Conservation (phyloP, 2,797 vertebrate species). For the Poeciliopsis presidionis region DNA sequence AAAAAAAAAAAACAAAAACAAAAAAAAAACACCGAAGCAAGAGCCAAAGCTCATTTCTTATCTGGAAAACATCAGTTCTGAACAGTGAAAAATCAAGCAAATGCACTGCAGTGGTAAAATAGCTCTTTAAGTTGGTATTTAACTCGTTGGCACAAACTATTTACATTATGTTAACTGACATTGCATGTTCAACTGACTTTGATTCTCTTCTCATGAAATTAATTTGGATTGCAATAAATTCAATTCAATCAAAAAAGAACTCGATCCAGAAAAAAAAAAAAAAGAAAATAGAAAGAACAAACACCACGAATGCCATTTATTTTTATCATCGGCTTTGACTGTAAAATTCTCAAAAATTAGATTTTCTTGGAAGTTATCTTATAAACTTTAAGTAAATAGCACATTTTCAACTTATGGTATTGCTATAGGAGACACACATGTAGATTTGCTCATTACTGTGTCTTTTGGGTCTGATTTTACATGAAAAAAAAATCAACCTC, state of each 20-base stretch:
- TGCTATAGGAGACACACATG: background rate
- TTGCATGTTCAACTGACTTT: background rate
- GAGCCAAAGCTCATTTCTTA: conserved; percentile 4
- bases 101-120: background rate
- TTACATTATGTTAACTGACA: background rate
- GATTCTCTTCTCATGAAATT: background rate
- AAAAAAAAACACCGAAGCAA: conserved; percentile 34
- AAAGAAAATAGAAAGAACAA: background rate
- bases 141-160: background rate
- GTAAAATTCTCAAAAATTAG: background rate
- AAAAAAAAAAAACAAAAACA: too few species aligned
- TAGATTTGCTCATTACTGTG: background rate
- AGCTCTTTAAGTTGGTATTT: background rate
- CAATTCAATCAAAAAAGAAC: background rate
- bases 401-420: background rate
- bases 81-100: background rate
- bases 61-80: background rate
- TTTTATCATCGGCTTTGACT: background rate
- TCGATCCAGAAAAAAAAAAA: background rate
- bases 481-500: background rate
- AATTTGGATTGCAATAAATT: background rate
- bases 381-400: background rate
- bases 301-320: background rate
- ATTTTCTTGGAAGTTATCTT: background rate
- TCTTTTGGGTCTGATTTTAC: background rate